Evolutionary conservation across 2,113 vertebrate species (phyloP), one percentile per base, ranked within the genome.

Genomic region (Mandrillus leucophaeus): DNA sequence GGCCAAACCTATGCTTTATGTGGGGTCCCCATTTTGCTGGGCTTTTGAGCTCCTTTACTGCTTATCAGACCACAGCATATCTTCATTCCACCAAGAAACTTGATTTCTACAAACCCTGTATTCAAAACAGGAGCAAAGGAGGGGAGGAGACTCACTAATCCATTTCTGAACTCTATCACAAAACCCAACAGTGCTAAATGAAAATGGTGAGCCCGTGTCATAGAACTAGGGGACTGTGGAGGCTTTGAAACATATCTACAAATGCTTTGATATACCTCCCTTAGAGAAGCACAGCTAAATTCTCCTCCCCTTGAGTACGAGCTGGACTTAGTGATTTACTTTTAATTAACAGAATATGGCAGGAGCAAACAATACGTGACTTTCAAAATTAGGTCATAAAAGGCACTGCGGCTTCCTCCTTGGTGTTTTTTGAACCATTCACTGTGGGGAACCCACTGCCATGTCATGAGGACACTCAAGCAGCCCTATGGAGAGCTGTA

Each of bases 371-470:
- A 68, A 25, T 38, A 38, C 20, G 23, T 38, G 82, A 94, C 57
- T 81, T 95, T 87, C 57, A 95, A 90, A 92, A 80, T 48, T 48
- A 88, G 81, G 55, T 93, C 72, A 43, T 27, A 38, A 89, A 3
- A 90, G 35, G 57, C 14, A 45, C 64, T 48, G 25, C 23, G 40
- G 25, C 22, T 61, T 86, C 48, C 78, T 95, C 75, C 17, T 22
- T 45, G 86, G 40, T 85, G 50, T 91, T 87, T 85, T 81, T 30
- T 1, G 6, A 68, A 73, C 73, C 70, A 61, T 35, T 52, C 14
- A 9, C 73, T 86, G 23, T 75, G 30, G 59, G 55, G 45, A 86
- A 52, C 68, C 48, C 55, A 75, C 35, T 61, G 20, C 90, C 86
- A 81, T 14, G 72, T 12, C 73, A 35, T 22, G 22, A 61, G 57